A percentile compares a stretch with the other conserved stretches of the same genome.
These are phyloP conservation scores for Smutsia temminckii DNA, from an alignment of 2,797 vertebrate genomes.

Conservation along the genomic window DNA sequence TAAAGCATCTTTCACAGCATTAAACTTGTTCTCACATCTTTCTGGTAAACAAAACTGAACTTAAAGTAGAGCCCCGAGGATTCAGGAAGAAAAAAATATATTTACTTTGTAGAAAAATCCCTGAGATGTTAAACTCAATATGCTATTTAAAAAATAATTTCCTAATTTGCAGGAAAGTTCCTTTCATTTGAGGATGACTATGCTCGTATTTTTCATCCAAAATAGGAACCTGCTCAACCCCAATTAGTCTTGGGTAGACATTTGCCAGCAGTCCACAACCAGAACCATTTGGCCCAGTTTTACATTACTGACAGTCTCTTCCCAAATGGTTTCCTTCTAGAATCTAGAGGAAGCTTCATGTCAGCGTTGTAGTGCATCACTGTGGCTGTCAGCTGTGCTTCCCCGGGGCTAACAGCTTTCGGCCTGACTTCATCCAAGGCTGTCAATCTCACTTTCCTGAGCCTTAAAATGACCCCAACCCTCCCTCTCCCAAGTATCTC, in stretches of 20 bases:
- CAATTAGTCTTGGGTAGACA: conserved; percentile 5
- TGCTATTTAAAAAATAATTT: conserved; percentile 58
- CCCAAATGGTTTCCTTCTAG: conserved; percentile 43
- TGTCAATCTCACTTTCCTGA: conserved; percentile 63
- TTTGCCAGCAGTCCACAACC: conserved; percentile 60
- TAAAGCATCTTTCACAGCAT: conserved; percentile 55
- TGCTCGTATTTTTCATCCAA: conserved; percentile 49
- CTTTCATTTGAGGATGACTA: conserved; percentile 66
- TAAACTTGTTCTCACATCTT: conserved; percentile 56
- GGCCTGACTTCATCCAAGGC: conserved; percentile 46
- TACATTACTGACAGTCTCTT: conserved; percentile 68
- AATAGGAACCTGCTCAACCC: conserved; percentile 17
- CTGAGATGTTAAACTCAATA: conserved; percentile 69
- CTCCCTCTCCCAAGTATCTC: not conserved
- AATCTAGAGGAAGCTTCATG: conserved; percentile 65
- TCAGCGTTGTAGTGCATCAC: conserved; percentile 58
- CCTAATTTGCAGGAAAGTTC: conserved; percentile 43
- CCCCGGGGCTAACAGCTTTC: conserved; percentile 65
- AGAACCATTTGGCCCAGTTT: conserved; percentile 64
- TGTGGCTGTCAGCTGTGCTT: conserved; percentile 51
- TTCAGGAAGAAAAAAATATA: conserved; percentile 30
- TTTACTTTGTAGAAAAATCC: conserved; percentile 50
- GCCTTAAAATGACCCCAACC: conserved; percentile 47
- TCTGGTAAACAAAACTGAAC: conserved; percentile 64
- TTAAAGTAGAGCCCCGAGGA: not conserved